Evolutionary conservation across 2,888 invertebrate genomes (phyloP), one percentile per base, ranked within the genome.

Genomic region (Platycheirus albimanus): DNA sequence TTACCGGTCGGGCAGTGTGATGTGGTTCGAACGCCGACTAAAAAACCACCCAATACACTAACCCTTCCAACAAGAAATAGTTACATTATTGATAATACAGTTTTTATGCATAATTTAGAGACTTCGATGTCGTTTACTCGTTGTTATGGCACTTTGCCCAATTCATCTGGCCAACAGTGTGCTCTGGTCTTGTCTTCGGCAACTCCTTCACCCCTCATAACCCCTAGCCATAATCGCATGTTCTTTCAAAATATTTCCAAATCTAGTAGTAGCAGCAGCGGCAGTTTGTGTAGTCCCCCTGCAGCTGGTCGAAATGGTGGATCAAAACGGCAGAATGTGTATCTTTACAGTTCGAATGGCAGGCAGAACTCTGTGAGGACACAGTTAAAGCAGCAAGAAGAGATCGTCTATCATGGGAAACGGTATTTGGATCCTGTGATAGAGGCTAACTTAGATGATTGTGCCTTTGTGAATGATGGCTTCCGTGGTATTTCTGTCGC

Each of bases 351-450:
- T 52, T 36, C 54, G 19, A 54, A 67, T n/a, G 56, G 72, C 19
- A 64, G 72, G 15, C 84, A 84, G 33, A 56, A 75, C 33, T 74
- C 84, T 20, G 38, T 84, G 1, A 30, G 79, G 47, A 84, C 84
- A 11, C 84, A 84, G 20, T 70, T 84, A 0, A 78, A 75, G 24
- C 84, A 74, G 36, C 20, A 84, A 38, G 72, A 79, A 19, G 70
- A 71, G n/a, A 76, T 86, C 20, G 80, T 89, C 28, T 89, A 89
- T 56, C 89, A 88, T 69, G 89, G 89, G 58, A 89, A 87, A 74
- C 86, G 89, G 0, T 89, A 88, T 33, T 85, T 89, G 51, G 90
- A 89, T 36, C 87, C 89, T 2, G 84, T 88, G 19, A 79, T 81
- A 58, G 87, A 86, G 45, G 81, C 87, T 6, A 20, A 20, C 24